A percentile compares a stretch with the other conserved stretches of the same genome.
These are phyloP conservation scores for Ictidomys tridecemlineatus DNA, from an alignment of 2,113 vertebrate genomes.

Conservation along the genomic window DNA sequence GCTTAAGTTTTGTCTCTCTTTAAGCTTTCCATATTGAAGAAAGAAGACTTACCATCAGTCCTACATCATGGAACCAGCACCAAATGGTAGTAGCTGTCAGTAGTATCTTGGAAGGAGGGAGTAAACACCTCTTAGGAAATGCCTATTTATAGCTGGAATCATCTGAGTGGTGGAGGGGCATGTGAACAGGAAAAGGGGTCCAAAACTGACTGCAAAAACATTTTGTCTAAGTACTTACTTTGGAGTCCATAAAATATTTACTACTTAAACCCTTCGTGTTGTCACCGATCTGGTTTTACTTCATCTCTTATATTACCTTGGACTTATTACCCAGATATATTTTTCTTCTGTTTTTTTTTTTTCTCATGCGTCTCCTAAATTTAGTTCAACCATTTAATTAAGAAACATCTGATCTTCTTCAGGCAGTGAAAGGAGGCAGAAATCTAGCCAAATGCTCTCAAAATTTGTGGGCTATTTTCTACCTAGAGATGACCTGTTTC, in stretches of 20 bases:
- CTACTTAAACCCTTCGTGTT: not conserved
- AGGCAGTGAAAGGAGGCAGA: not conserved
- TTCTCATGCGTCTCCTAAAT: not conserved
- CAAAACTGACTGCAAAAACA: not conserved
- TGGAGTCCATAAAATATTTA: not conserved
- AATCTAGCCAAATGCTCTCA: not conserved
- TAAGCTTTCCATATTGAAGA: not conserved
- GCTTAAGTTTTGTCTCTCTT: slow-evolving; percentile 4
- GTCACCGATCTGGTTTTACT: not conserved
- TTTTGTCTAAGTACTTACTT: not conserved
- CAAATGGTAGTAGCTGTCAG: not conserved
- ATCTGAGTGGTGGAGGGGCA: not conserved
- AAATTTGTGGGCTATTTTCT: not conserved
- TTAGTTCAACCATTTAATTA: not conserved
- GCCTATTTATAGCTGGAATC: not conserved
- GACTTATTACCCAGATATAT: not conserved
- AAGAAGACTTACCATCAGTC: not conserved
- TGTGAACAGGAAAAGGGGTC: not conserved
- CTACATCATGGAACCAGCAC: not conserved
- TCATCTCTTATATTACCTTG: not conserved
- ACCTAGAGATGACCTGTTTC: not conserved
- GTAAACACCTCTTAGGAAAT: not conserved
- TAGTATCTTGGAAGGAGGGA: not conserved
- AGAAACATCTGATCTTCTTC: not conserved
- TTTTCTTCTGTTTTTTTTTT: slow-evolving; percentile 16